These are phyloP conservation scores for Nipponacmea schrenckii DNA, from an alignment of 2,888 invertebrate species.

Conservation along the genomic window DNA sequence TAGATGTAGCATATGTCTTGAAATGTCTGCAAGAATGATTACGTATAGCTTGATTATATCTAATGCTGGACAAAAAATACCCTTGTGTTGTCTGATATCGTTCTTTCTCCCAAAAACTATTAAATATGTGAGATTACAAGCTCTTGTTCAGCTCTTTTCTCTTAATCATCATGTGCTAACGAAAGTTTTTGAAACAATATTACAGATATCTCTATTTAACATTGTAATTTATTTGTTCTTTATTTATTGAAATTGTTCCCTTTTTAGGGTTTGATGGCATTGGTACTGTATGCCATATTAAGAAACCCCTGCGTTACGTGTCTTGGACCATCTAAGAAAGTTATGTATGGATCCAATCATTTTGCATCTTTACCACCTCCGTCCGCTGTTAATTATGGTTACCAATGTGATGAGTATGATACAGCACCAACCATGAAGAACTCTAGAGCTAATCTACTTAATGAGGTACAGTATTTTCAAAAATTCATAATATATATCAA, in stretches of 20 bases:
- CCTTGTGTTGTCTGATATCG: too few relatives aligned
- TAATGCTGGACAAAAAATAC: too few relatives aligned
- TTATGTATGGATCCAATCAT: constrained; percentile 42
- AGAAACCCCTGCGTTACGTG: constrained; percentile 56
- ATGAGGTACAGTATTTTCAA: constrained; percentile 46
- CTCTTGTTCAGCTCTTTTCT: too few relatives aligned
- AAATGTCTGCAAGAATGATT: too few relatives aligned
- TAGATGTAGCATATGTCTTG: too few relatives aligned
- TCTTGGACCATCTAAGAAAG: constrained; percentile 45
- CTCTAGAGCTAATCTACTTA: constrained; percentile 55
- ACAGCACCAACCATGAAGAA: constrained; percentile 53
- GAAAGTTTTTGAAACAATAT: too few relatives aligned
- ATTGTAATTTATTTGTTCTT: not conserved
- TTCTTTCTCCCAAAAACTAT: too few relatives aligned
- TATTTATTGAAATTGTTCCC: constrained; percentile 17
- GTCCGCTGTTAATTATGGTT: constrained; percentile 29
- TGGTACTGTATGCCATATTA: constrained; percentile 54
- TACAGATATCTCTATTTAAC: too few relatives aligned
- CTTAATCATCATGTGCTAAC: too few relatives aligned
- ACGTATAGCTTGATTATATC: too few relatives aligned
- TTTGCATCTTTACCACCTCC: constrained; percentile 28
- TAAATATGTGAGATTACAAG: too few relatives aligned
- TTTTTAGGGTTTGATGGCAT: constrained; percentile 52
- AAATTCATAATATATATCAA: too few relatives aligned
- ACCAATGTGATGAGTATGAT: constrained; percentile 36